Evolutionary conservation across 1,140 invertebrate species (phyloP).

Genomic region (Coenobita brevimanus): DNA sequence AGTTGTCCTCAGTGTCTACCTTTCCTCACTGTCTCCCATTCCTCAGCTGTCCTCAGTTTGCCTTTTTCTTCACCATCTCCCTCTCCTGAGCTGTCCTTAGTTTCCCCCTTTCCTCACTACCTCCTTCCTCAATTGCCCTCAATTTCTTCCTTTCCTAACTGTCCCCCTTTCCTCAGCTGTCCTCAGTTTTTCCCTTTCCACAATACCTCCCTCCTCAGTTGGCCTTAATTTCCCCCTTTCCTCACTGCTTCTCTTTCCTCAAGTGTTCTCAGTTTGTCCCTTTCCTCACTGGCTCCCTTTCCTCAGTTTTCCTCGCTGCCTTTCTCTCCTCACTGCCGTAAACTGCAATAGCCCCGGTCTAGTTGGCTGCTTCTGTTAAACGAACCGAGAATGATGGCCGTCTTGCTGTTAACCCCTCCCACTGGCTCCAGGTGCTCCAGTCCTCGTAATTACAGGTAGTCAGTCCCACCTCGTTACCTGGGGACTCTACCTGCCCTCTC

Average conservation of each 20-base stretch:
- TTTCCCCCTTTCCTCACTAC: no score
- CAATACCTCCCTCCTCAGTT: not conserved
- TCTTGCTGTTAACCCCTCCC: no score
- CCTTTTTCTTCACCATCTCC: not conserved
- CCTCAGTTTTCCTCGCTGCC: not conserved
- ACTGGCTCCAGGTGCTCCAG: no score
- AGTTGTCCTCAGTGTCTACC: not conserved
- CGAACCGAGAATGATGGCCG: no score
- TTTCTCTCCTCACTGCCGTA: not conserved
- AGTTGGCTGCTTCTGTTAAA: no score
- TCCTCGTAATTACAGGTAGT: no score
- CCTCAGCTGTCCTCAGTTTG: not conserved
- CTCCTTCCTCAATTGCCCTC: no score
- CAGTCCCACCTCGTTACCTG: no score
- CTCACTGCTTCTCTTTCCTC: not conserved
- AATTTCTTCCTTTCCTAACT: no score
- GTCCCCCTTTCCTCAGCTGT: not conserved
- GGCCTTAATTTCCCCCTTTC: not conserved
- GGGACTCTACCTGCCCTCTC: no score
- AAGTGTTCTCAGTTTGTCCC: not conserved
- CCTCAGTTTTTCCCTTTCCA: not conserved
- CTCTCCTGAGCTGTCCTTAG: constrained; percentile 1
- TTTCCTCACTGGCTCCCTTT: not conserved
- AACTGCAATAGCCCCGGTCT: no score
- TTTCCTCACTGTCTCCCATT: not conserved